Evolutionary conservation across 2,113 vertebrate species (phyloP), one percentile per base, ranked within the genome.

Genomic region (Halcyon malimbica): DNA sequence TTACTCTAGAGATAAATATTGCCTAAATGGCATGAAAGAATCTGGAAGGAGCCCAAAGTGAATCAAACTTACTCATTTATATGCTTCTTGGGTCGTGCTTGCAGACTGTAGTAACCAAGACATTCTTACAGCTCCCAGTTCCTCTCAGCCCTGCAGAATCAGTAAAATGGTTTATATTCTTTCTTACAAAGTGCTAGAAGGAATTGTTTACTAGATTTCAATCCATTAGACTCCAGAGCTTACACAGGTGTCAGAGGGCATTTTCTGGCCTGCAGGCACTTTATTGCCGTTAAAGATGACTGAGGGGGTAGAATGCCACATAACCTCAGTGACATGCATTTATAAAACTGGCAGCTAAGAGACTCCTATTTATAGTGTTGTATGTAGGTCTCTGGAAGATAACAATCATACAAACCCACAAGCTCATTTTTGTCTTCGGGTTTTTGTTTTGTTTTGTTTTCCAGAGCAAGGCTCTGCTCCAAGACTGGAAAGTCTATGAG

Each of bases 231-330:
- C 50, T 81, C 16, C 51, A 81, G 80, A 92, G 64, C 88, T 93
- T 75, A 78, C 83, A 90, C 67, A 84, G 73, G 92, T 89, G 87
- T 94, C 92, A 96, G 80, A 94, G 86, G 92, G 76, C 80, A 92
- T 62, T 83, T 71, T 81, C 64, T 83, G 88, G 92, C 92, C 83
- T 84, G 62, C 60, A 89, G 89, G 69, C 81, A 62, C 74, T 93
- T 96, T 84, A 87, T 50, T 89, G 91, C 57, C 75, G 29, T 84
- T 93, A 89, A 95, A 94, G 86, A 90, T 84, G 87, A 74, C 51
- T 9, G 60, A 89, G 89, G 20, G 76, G 64, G 26, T 53, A 95
- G 76, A 88, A 80, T 31, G 54, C 82, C 76, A 65, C 0, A 0
- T 88, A 89, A 96, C 86, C 85, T 90, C 9, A 0, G 77, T 82